phyloP scores from a whole-genome alignment of 2,888 invertebrate genomes.

The Sussaba pulchella region DNA sequence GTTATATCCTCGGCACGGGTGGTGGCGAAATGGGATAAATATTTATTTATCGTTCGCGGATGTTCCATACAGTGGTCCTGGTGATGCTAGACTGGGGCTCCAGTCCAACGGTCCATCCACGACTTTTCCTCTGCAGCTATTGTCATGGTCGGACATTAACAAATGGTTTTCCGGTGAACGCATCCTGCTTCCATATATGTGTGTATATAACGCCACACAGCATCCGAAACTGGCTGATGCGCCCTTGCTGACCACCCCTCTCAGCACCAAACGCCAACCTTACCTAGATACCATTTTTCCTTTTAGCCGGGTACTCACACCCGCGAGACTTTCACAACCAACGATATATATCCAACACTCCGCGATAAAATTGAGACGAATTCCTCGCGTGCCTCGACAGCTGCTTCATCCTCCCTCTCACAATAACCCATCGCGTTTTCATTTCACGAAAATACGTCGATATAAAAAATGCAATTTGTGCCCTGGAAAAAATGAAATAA shows the following conservation, averaged over 20 bases:
- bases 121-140: constrained; percentile 67
- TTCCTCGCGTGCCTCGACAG: background rate
- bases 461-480: no score
- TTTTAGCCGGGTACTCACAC: constrained; percentile 7
- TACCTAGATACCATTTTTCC: constrained; percentile 66
- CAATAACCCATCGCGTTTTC: no score
- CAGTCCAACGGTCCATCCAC: constrained; percentile 60
- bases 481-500: no score
- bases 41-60: constrained; percentile 76
- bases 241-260: constrained; percentile 8
- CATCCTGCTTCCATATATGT: constrained; percentile 35
- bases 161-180: constrained; percentile 75
- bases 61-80: constrained; percentile 24
- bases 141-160: constrained; percentile 78
- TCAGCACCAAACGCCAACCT: constrained; percentile 10
- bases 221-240: constrained; percentile 14
- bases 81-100: constrained; percentile 34
- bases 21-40: constrained; percentile 73
- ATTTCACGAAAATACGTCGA: no score
- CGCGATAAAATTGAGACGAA: background rate
- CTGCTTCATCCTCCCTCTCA: no score
- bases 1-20: constrained; percentile 43
- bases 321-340: constrained; percentile 17
- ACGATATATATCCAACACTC: constrained; percentile 34
- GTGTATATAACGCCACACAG: constrained; percentile 4